These are phyloP conservation scores for Steromphala cineraria DNA, from an alignment of 2,888 invertebrate species.

Conservation along the genomic window DNA sequence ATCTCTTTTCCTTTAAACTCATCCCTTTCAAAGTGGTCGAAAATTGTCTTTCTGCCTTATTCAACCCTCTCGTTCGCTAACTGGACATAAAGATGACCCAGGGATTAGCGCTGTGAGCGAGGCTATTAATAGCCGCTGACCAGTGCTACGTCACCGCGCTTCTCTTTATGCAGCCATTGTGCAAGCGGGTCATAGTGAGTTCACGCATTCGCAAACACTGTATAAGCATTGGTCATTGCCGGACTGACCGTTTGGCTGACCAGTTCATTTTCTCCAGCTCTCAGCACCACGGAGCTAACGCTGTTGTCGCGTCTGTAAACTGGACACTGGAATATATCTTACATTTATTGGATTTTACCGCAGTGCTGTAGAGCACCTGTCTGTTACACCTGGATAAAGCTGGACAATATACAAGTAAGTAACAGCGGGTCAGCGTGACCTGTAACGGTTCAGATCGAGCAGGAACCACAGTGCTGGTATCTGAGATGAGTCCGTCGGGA, in stretches of 20 bases:
- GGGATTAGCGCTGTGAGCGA: not conserved
- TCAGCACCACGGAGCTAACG: no score
- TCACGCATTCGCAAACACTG: conserved; percentile 56
- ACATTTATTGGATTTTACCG: no score
- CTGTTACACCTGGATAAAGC: not conserved
- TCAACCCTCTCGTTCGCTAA: not conserved
- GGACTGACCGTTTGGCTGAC: conserved; percentile 38
- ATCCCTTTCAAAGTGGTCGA: not conserved
- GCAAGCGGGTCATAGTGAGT: conserved; percentile 61
- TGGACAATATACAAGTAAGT: not conserved
- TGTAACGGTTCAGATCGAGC: no score
- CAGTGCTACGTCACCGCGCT: conserved; percentile 42
- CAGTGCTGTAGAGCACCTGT: no score
- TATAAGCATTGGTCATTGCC: conserved; percentile 64
- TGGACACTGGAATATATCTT: no score
- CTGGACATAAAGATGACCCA: conserved; percentile 7
- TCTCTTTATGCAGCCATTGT: conserved; percentile 64
- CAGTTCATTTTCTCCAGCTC: not conserved
- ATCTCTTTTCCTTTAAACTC: not conserved
- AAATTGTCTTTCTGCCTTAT: not conserved
- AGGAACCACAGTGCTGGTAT: no score
- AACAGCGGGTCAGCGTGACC: no score
- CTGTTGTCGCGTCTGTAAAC: no score
- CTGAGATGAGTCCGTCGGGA: no score
- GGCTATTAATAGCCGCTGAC: conserved; percentile 12